These are phyloP conservation scores for Amphiprion ocellaris DNA, from an alignment of 2,113 vertebrate species.

Conservation along the genomic window DNA sequence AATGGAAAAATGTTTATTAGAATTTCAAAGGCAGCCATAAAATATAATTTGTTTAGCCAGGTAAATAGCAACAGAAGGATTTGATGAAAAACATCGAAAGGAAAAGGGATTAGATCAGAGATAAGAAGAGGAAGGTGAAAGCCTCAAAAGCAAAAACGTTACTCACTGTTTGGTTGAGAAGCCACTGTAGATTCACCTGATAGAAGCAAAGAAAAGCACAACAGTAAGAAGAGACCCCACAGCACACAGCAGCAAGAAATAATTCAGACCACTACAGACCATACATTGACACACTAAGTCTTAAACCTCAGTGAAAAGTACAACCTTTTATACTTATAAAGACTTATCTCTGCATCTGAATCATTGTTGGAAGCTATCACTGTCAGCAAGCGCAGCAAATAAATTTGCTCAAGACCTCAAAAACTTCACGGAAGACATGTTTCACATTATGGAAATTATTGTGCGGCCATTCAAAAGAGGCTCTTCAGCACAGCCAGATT, in stretches of 20 bases:
- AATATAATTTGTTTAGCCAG: slow-evolving; percentile 54
- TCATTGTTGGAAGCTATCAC: slow-evolving; percentile 44
- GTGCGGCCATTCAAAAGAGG: slow-evolving; percentile 52
- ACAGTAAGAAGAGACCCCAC: slow-evolving; percentile 29
- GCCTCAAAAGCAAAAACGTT: slow-evolving; percentile 22
- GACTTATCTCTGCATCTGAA: slow-evolving; percentile 38
- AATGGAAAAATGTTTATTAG: slow-evolving; percentile 7
- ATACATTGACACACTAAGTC: slow-evolving; percentile 22
- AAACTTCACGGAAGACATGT: slow-evolving; percentile 63
- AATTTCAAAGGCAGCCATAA: slow-evolving; percentile 41
- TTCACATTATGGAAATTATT: slow-evolving; percentile 71
- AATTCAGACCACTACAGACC: slow-evolving; percentile 6
- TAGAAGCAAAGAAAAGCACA: slow-evolving; percentile 40
- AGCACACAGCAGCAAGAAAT: slow-evolving; percentile 31
- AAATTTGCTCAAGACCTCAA: slow-evolving; percentile 60
- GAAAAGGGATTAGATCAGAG: slow-evolving; percentile 23
- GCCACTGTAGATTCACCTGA: slow-evolving; percentile 70
- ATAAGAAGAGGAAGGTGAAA: slow-evolving; percentile 33
- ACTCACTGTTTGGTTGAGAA: slow-evolving; percentile 71
- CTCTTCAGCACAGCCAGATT: slow-evolving; percentile 44
- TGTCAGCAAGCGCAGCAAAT: slow-evolving; percentile 47
- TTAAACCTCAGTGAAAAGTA: slow-evolving; percentile 35
- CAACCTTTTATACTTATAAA: slow-evolving; percentile 35
- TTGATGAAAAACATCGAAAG: slow-evolving; percentile 17
- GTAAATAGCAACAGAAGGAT: slow-evolving; percentile 48